A percentile compares a stretch with the other conserved stretches of the same genome.
phyloP scores from a whole-genome alignment of 2,888 invertebrate species.

The Taenaris catops region DNA sequence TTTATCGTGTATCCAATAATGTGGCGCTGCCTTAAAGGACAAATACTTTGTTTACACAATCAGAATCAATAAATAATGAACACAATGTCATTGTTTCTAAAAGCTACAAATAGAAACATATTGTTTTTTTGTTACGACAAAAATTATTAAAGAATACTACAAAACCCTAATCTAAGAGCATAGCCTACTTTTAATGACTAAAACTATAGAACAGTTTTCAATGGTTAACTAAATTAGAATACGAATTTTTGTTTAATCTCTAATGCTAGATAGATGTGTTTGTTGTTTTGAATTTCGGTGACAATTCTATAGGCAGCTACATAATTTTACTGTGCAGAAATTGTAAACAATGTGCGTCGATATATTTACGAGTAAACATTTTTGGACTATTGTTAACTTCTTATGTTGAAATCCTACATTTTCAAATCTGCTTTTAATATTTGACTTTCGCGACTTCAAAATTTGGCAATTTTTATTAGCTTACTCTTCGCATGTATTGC shows the following conservation, averaged over 20 bases:
- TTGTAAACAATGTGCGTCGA: conserved; percentile 9
- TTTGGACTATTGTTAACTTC: too few species aligned
- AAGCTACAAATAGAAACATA: conserved; percentile 34
- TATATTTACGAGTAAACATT: conserved; percentile 4
- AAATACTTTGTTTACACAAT: conserved; percentile 38
- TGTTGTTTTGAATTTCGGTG: conserved; percentile 17
- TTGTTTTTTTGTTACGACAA: conserved; percentile 36
- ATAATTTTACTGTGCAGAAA: conserved; percentile 11
- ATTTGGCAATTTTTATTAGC: conserved; percentile 1
- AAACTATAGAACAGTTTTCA: conserved; percentile 22
- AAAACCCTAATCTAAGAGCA: conserved; percentile 23
- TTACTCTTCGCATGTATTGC: background rate
- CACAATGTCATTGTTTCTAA: conserved; percentile 43
- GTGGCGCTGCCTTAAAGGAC: conserved; percentile 34
- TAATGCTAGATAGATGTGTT: conserved; percentile 15
- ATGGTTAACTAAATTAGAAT: conserved; percentile 25
- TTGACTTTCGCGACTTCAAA: conserved; percentile 5
- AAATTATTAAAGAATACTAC: conserved; percentile 56
- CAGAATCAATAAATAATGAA: conserved; percentile 58
- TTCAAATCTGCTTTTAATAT: conserved; percentile 5
- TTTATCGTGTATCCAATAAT: conserved; percentile 17
- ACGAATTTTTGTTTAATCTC: conserved; percentile 24
- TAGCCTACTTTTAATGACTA: conserved; percentile 21
- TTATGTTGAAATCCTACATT: too few species aligned
- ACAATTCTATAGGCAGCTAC: conserved; percentile 13